Evolutionary conservation across 2,888 invertebrate species (phyloP), one percentile per base, ranked within the genome.

Genomic region (Epirrhoe tristata): DNA sequence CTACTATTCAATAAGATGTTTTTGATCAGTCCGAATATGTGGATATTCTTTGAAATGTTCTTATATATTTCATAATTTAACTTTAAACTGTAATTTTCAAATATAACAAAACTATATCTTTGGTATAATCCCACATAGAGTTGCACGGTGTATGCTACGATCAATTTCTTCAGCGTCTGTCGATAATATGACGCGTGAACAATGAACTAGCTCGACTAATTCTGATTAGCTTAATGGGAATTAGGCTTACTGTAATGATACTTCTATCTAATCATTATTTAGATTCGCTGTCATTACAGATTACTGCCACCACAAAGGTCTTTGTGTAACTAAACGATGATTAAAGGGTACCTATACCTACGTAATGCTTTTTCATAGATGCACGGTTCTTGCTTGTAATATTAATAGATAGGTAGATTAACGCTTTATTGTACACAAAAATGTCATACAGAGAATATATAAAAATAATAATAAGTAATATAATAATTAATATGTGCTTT

Each of bases 231-330:
- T 32, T 16, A 54, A 59, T 61, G 58, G 54, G 51, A 61, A 64
- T 61, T 68, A 64, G 60, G 6, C 52, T 52, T 36, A 64, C 55
- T 50, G 12, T 53, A 58, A 54, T 52, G 54, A 50, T 46, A 61
- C n/a, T n/a, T 53, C 58, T 52, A 51, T 62, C 59, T 63, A 58
- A 73, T 73, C 66, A 69, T 69, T 48, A 55, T 71, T 74, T 71
- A 74, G 75, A 74, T 58, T 66, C 71, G 72, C 71, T 74, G 58
- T 71, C 69, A 75, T 75, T 76, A 75, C 65, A 71, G 71, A 77
- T 79, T 72, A 63, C 67, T 52, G 36, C 54, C 50, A 36, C 61
- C 65, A n/a, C 71, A 69, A 68, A 71, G 62, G 63, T 64, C 69
- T 64, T 61, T 68, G 69, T 71, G 72, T 69, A 66, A 59, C 72